A percentile compares a stretch with the other conserved stretches of the same genome.
Evolutionary conservation across 2,113 vertebrate species (phyloP).

Genomic region (Jaculus jaculus): DNA sequence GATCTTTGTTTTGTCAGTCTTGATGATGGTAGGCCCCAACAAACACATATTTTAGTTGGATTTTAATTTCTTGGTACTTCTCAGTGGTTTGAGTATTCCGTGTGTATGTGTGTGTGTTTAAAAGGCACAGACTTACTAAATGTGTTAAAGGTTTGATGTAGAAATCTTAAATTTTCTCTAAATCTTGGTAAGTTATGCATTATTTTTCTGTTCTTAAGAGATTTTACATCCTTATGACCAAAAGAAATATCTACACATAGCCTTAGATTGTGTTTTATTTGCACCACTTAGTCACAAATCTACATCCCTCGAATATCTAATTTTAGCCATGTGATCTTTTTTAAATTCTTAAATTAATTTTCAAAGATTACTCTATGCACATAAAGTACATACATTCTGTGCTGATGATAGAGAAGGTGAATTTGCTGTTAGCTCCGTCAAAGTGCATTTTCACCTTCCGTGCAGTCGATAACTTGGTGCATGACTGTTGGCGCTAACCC

Average conservation of each 20-base stretch:
- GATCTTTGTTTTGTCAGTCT: slow-evolving; percentile 68
- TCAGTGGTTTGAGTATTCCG: slow-evolving; percentile 75
- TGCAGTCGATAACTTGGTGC: slow-evolving; percentile 79
- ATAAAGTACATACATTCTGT: slow-evolving; percentile 78
- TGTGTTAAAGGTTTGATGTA: slow-evolving; percentile 72
- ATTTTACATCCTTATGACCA: slow-evolving; percentile 67
- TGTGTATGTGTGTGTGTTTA: slow-evolving; percentile 75
- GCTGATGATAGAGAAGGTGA: slow-evolving; percentile 59
- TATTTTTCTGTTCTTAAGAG: slow-evolving; percentile 73
- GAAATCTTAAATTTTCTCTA: slow-evolving; percentile 56
- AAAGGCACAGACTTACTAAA: slow-evolving; percentile 69
- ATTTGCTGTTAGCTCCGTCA: slow-evolving; percentile 72
- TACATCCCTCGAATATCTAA: slow-evolving; percentile 74
- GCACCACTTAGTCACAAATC: slow-evolving; percentile 68
- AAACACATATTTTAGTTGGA: slow-evolving; percentile 67
- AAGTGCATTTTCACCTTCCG: slow-evolving; percentile 73
- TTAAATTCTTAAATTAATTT: slow-evolving; percentile 71
- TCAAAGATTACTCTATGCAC: slow-evolving; percentile 69
- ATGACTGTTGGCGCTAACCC: slow-evolving; percentile 78
- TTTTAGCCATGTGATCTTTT: slow-evolving; percentile 62
- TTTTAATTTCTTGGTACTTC: slow-evolving; percentile 56
- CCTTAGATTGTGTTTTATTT: slow-evolving; percentile 68
- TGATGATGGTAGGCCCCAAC: slow-evolving; percentile 75
- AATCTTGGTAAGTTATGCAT: slow-evolving; percentile 65
- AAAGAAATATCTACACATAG: slow-evolving; percentile 67